Conservation (phyloP, 2,797 vertebrate genomes). For the Columba guinea region DNA sequence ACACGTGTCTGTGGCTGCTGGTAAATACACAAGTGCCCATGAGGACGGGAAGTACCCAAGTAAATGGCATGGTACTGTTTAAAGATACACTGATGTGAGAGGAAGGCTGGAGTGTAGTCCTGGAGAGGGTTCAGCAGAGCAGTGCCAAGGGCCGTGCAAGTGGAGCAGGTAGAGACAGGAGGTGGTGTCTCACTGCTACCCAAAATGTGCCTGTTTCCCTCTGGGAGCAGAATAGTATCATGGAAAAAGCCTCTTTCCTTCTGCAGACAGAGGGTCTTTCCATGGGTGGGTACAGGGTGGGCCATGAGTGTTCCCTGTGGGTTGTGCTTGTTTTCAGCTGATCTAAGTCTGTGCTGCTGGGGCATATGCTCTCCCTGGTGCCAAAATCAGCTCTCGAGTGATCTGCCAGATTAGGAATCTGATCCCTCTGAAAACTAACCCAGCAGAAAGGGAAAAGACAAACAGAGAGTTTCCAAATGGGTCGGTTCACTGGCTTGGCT, state of each 20-base stretch:
- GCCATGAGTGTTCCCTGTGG: background rate
- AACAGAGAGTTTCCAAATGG: conserved; percentile 53
- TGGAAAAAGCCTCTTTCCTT: background rate
- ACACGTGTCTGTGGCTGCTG: background rate
- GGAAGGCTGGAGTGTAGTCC: background rate
- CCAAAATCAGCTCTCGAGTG: conserved; percentile 52
- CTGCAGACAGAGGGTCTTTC: background rate
- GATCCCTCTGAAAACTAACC: conserved; percentile 57
- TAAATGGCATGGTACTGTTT: background rate
- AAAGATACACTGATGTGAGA: background rate
- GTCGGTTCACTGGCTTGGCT: conserved; percentile 45
- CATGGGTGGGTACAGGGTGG: background rate
- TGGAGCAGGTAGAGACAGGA: background rate
- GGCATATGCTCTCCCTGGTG: conserved; percentile 4
- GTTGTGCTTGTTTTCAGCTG: conserved; percentile 12
- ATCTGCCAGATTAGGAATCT: conserved; percentile 66
- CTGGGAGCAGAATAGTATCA: accelerated
- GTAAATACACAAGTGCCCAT: background rate
- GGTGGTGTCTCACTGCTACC: background rate
- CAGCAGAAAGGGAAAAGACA: conserved; percentile 60
- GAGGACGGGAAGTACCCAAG: background rate
- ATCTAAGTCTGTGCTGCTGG: conserved; percentile 3
- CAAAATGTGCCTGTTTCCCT: background rate
- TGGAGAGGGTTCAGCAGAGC: background rate
- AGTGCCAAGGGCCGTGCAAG: background rate